phyloP scores from a whole-genome alignment of 2,113 vertebrate species.

The Pseudopipra pipra region DNA sequence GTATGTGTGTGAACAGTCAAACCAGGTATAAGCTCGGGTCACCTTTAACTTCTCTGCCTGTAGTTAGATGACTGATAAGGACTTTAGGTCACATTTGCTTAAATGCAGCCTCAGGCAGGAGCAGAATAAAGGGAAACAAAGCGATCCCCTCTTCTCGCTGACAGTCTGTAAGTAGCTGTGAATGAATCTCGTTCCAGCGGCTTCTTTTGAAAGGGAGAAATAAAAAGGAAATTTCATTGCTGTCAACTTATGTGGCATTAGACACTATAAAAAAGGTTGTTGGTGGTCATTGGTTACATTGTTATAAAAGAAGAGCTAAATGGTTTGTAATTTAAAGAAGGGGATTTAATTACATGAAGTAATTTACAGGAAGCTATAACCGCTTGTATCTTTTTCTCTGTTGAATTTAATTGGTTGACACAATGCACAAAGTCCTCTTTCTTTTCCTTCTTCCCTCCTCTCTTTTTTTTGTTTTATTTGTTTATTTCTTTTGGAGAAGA shows the following conservation, averaged over 20 bases:
- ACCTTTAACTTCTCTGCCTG: not conserved
- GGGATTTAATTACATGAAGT: constrained; percentile 66
- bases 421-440: not conserved
- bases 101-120: not conserved
- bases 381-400: constrained; percentile 12
- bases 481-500: not conserved
- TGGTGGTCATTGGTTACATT: constrained; percentile 59
- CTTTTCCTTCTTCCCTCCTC: not conserved
- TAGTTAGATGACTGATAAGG: not conserved
- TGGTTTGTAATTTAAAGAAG: constrained; percentile 59
- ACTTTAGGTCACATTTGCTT: not conserved
- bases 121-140: not conserved
- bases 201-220: constrained; percentile 29
- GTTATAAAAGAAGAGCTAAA: constrained; percentile 59
- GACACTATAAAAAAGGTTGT: constrained; percentile 27
- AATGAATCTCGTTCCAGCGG: constrained; percentile 14
- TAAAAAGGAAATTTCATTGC: constrained; percentile 40
- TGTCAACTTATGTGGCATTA: constrained; percentile 12
- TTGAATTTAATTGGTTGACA: constrained; percentile 28
- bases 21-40: not conserved
- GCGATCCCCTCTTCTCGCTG: not conserved
- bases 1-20: not conserved
- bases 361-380: constrained; percentile 61
- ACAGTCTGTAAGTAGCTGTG: not conserved
- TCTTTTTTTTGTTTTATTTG: not conserved